phyloP scores from a whole-genome alignment of 2,797 vertebrate genomes.

The Carduelis carduelis region DNA sequence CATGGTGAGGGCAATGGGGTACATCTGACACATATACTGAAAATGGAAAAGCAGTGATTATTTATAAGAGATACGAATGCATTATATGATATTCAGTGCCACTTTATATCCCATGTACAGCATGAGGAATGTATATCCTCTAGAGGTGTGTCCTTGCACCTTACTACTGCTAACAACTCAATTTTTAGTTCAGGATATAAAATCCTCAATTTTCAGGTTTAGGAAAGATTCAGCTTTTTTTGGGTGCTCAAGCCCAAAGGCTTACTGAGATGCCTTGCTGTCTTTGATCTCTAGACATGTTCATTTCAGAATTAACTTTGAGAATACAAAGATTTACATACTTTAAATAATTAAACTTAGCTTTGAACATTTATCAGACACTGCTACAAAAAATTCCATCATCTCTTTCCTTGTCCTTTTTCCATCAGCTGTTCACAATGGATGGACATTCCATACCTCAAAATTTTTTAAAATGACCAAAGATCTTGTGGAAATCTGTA shows the following conservation, averaged over 20 bases:
- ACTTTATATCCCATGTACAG: not conserved
- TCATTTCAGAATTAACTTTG: not conserved
- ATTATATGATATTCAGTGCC: not conserved
- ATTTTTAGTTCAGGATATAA: not conserved
- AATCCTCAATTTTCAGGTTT: not conserved
- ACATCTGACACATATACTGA: not conserved
- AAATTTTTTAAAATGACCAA: not conserved
- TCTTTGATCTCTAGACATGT: not conserved
- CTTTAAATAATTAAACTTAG: not conserved
- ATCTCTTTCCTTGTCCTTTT: not conserved
- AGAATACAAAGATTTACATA: not conserved
- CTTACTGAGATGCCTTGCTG: rapidly evolving
- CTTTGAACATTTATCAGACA: not conserved
- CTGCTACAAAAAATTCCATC: not conserved
- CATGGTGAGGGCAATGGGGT: not conserved
- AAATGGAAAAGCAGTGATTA: not conserved
- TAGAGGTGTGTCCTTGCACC: not conserved
- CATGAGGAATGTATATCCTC: not conserved
- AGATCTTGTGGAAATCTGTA: not conserved
- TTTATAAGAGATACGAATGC: not conserved
- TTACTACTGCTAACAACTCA: not conserved
- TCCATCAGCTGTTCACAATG: not conserved
- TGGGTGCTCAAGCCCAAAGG: not conserved
- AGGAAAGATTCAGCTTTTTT: not conserved
- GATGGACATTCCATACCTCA: not conserved